Conservation (phyloP, 2,797 vertebrate genomes). For the Typhlichthys eigenmanni region DNA sequence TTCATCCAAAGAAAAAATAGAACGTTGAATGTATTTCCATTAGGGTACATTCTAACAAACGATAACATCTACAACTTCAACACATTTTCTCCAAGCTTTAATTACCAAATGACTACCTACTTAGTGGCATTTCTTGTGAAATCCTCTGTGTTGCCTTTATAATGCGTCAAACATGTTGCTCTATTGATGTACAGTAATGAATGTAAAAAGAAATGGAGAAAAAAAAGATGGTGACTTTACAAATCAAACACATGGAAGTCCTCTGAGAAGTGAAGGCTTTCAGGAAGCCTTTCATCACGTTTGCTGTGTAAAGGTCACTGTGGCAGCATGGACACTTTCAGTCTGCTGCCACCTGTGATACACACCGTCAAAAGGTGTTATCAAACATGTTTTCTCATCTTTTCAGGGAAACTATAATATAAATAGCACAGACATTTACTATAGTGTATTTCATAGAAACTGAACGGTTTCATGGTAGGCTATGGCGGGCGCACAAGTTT, state of each 20-base stretch:
- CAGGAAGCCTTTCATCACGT: constrained; percentile 13
- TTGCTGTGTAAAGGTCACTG: constrained; percentile 32
- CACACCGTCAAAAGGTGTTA: background rate
- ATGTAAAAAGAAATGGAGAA: background rate
- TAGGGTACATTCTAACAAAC: no score
- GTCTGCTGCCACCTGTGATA: no score
- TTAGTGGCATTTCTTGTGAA: background rate
- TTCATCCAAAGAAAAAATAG: no score
- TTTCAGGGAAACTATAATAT: no score
- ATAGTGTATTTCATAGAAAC: no score
- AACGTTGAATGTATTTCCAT: no score
- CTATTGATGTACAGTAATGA: constrained; percentile 7
- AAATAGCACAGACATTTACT: no score
- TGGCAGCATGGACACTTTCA: constrained; percentile 1
- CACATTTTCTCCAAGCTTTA: no score
- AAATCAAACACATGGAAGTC: constrained; percentile 14
- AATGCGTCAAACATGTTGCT: background rate
- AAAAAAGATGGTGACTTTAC: constrained; percentile 21
- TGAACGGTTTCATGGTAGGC: no score
- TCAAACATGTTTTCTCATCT: background rate
- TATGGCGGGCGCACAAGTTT: no score
- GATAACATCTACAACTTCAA: no score
- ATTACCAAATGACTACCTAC: background rate
- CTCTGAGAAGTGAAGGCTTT: constrained; percentile 6
- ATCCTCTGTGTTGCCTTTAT: background rate